phyloP scores from a whole-genome alignment of 1,140 invertebrate species.

The Neelides sp. region DNA sequence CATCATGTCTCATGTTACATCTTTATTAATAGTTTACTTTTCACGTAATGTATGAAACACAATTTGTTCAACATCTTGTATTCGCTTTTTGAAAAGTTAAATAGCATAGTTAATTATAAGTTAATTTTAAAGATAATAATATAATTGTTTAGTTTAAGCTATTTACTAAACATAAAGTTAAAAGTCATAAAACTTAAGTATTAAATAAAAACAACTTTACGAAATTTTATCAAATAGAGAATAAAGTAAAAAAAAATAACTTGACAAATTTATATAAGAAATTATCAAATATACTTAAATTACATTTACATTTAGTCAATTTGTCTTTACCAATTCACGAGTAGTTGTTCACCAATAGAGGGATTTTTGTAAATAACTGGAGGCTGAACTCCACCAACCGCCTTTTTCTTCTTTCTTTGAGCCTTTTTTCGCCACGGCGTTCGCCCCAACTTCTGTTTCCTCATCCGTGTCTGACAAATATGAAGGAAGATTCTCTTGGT shows the following conservation, averaged over 20 bases:
- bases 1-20: too few relatives aligned
- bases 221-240: background rate
- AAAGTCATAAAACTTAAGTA: background rate
- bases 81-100: too few relatives aligned
- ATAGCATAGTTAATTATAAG: too few relatives aligned
- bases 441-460: constrained; percentile 2
- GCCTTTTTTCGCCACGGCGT: constrained; percentile 1
- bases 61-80: too few relatives aligned
- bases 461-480: constrained; percentile 20
- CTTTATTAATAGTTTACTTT: too few relatives aligned
- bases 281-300: too few relatives aligned
- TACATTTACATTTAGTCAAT: background rate
- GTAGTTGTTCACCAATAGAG: constrained; percentile 20
- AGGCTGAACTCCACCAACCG: constrained; percentile 10
- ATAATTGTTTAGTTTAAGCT: too few relatives aligned
- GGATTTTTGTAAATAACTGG: constrained; percentile 16
- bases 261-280: background rate
- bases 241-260: background rate
- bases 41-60: too few relatives aligned
- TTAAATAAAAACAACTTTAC: background rate
- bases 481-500: constrained; percentile 9
- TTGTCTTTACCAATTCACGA: background rate
- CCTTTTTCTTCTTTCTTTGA: constrained; percentile 6
- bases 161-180: too few relatives aligned
- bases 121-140: too few relatives aligned